Evolutionary conservation across 2,888 invertebrate genomes (phyloP).

Genomic region (Strigamia crassipes): DNA sequence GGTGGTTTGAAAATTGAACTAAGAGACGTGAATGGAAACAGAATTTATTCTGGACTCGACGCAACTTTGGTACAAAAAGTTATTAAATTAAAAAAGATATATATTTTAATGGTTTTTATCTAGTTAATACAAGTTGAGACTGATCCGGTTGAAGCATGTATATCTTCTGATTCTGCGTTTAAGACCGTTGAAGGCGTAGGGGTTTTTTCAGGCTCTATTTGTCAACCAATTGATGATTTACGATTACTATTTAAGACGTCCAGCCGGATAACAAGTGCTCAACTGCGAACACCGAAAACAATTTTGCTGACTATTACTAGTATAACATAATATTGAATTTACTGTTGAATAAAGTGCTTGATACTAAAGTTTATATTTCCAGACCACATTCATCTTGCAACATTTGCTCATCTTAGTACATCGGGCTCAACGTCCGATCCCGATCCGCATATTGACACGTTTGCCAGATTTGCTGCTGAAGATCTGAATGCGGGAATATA

Average conservation of each 20-base stretch:
- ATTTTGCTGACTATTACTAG: not conserved
- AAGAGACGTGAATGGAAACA: conserved; percentile 32
- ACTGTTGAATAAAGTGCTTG: not conserved
- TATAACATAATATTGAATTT: not conserved
- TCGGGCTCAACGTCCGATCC: conserved; percentile 44
- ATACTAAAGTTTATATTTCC: not conserved
- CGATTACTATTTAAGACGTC: not conserved
- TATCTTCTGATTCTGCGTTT: conserved; percentile 24
- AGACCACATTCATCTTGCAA: conserved; percentile 26
- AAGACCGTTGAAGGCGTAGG: conserved; percentile 16
- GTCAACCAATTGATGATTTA: conserved; percentile 15
- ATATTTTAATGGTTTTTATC: not conserved
- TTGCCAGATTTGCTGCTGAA: conserved; percentile 45
- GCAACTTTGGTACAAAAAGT: not conserved
- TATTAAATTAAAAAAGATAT: not conserved
- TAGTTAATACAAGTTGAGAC: not conserved
- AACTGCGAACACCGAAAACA: not conserved
- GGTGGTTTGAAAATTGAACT: conserved; percentile 28
- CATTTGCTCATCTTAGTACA: conserved; percentile 27
- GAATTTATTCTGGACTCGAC: conserved; percentile 44
- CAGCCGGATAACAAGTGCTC: not conserved
- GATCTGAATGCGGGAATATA: conserved; percentile 41
- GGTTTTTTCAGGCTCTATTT: conserved; percentile 43
- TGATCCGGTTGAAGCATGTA: conserved; percentile 29
- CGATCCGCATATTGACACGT: conserved; percentile 44